Conservation (phyloP, 1,140 invertebrate genomes). For the Dendrolimus kikuchii region DNA sequence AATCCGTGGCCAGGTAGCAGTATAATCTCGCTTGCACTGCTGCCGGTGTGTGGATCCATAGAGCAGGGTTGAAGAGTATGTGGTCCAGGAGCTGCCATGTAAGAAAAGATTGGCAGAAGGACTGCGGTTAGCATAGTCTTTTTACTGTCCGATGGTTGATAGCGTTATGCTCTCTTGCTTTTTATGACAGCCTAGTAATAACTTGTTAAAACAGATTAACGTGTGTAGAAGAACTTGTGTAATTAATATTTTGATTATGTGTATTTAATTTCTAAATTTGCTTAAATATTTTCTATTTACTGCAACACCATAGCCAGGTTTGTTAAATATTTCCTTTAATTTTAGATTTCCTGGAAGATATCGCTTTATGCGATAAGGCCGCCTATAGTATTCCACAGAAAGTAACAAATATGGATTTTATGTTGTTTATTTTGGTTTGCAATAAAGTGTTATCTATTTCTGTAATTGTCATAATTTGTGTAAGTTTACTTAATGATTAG, state of each 20-base stretch:
- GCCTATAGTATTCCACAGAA: too few relatives aligned
- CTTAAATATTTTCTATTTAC: too few relatives aligned
- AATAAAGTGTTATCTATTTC: too few relatives aligned
- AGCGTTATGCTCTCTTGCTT: constrained; percentile 56
- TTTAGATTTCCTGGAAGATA: too few relatives aligned
- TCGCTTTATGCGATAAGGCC: too few relatives aligned
- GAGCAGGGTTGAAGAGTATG: constrained; percentile 97
- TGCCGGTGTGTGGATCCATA: constrained; percentile 98
- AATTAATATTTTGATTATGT: background rate
- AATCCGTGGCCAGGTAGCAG: constrained; percentile 97
- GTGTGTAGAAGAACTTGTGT: background rate
- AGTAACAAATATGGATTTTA: too few relatives aligned
- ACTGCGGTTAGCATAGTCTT: constrained; percentile 61
- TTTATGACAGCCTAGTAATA: constrained; percentile 14
- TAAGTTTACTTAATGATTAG: too few relatives aligned
- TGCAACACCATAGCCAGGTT: too few relatives aligned
- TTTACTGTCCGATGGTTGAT: constrained; percentile 61
- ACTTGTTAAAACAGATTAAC: background rate
- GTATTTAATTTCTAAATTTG: background rate
- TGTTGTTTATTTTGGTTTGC: too few relatives aligned
- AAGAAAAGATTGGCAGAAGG: constrained; percentile 62
- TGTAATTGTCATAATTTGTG: too few relatives aligned
- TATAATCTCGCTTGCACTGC: constrained; percentile 97
- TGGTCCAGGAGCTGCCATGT: constrained; percentile 97
- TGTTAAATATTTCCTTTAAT: too few relatives aligned